Base-by-base conservation (phyloP, 2,888 invertebrate genomes). In the Apotomis turbidana region DNA sequence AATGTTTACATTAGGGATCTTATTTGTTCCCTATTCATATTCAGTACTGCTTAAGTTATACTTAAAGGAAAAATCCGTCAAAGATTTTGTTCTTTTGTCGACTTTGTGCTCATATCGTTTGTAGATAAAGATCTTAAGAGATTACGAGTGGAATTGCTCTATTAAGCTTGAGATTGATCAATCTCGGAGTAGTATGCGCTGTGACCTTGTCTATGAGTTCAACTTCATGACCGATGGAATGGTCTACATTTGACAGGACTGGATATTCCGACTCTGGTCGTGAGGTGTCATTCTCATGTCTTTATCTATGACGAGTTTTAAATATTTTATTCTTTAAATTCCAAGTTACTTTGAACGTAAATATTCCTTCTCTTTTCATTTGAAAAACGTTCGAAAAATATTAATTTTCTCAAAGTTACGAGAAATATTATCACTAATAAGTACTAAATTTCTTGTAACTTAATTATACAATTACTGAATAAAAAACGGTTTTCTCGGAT, bases 281-380 rank as follows among this genome's bases (percentile, higher is more conserved):
- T 91, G 92, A 91, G 86, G 84, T 87, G 89, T 91, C 91, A 86
- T 83, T 85, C 76, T 84, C 83, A 81, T 79, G 83, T 86, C 82
- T 85, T 86, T 80, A 83, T 85, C 83, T 81, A 13, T 68, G 67
- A 70, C 9, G 60, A 62, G 52, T 4, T 70, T 76, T 61, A 52
- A 63, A 70, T 46, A 59, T 55, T 70, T 72, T 51, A 49, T 52
- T 36, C 5, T 5, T n/a, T 5, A n/a, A 5, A 36, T 38, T 58
- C 3, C 3, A 38, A 10, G 36, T 2, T 4, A 6, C n/a, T 36
- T n/a, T 38, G 38, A 38, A 58, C 8, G 9, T 12, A 2, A 27
- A 27, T 27, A 2, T 27, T 2, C 27, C 27, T 27, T 27, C 27
- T 27, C 27, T 27, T 27, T 27, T 27, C 1, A 9, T 36, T 12